Base-by-base conservation (phyloP, 1,140 invertebrate species). In the Drosophila tani region DNA sequence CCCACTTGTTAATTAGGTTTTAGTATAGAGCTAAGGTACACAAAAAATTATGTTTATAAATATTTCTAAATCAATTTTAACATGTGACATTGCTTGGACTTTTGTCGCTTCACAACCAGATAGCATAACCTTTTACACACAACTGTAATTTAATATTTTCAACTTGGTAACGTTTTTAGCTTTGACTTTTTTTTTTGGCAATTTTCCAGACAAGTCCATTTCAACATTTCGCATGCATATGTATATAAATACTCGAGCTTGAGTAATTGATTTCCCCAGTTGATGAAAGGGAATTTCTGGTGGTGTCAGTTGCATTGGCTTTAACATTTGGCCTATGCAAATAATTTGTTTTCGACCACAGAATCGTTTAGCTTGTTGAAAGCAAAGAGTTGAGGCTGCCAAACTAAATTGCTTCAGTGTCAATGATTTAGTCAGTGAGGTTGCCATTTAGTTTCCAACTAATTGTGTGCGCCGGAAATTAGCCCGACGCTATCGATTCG, bases 341-440 rank as follows among this genome's bases (percentile, higher is more conserved):
- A 73, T 59, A 35, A 15, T 58, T 49, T 51, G 29, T 32, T 14
- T 29, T 19, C 38, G 35, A 50, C 53, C 58, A 47, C 50, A 51
- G 63, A 67, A 77, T 77, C 75, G 74, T 77, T 77, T 43, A 66
- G 56, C 41, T 77, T 60, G 56, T 14, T 11, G 51, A 55, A 7
- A 65, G 35, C 63, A 43, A 53, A 24, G 47, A 60, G 35, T 59
- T 59, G 45, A 56, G 69, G 46, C 58, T 70, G 64, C 32, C 63
- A 35, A 73, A 29, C 43, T 68, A 83, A 56, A 79, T 79, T 83
- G 69, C 45, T 51, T 11, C 70, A 60, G 35, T 79, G 46, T 24
- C 73, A 60, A 85, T 85, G 84, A 81, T 70, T 87, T 78, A 87
- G 88, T 80, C 73, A 87, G 56, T 6, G 68, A 88, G 56, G 19